A percentile compares a stretch with the other conserved stretches of the same genome.
phyloP scores from a whole-genome alignment of 2,797 vertebrate genomes.

The Helicolenus hilgendorfi region DNA sequence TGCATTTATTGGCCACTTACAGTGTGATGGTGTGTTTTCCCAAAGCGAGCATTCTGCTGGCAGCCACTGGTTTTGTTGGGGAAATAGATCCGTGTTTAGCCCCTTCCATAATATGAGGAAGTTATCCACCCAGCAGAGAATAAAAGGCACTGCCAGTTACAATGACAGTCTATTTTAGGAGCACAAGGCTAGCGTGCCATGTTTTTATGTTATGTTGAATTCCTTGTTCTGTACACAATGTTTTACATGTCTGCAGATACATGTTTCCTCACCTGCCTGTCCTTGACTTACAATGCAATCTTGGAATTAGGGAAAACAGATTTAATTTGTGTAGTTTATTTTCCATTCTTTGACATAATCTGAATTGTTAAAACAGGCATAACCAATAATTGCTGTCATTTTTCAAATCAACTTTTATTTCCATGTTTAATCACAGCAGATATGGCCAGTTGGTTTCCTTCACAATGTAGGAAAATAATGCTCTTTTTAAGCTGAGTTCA shows the following conservation, averaged over 20 bases:
- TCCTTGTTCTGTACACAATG: conserved; percentile 9
- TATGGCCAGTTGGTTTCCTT: neutral
- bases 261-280: conserved; percentile 1
- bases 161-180: conserved; percentile 34
- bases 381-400: neutral
- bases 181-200: conserved; percentile 17
- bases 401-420: neutral
- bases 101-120: conserved; percentile 73
- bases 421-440: neutral
- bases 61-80: conserved; percentile 21
- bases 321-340: neutral
- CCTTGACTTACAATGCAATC: neutral
- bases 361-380: neutral
- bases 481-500: neutral
- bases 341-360: neutral
- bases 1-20: conserved; percentile 48
- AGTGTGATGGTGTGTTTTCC: conserved; percentile 45
- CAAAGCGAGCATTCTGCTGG: conserved; percentile 46
- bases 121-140: conserved; percentile 52
- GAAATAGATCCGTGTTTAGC: conserved; percentile 52
- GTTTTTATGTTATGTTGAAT: conserved; percentile 39
- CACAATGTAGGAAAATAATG: neutral
- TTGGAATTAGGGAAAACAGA: neutral
- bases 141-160: conserved; percentile 30
- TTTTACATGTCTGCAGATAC: conserved; percentile 3